Evolutionary conservation across 2,113 vertebrate species (phyloP).

Genomic region (Piprites chloris): DNA sequence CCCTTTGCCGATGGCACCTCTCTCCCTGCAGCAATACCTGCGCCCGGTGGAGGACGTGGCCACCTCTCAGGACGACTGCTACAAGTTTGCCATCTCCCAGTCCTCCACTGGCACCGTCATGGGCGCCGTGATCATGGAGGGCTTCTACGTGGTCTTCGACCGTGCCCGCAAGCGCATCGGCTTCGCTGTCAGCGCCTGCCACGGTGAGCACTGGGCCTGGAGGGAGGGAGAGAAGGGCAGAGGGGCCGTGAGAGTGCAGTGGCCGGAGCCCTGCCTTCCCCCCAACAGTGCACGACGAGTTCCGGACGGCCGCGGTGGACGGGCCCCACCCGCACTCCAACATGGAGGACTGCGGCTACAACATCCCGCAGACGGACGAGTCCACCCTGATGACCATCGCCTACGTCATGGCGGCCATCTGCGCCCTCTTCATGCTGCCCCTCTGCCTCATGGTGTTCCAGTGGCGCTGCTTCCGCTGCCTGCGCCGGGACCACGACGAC

Average conservation of each 20-base stretch:
- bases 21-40: conserved; percentile 88
- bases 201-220: conserved; percentile 75
- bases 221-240: not conserved
- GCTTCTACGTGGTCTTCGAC: conserved; percentile 96
- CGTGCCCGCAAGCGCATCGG: conserved; percentile 90
- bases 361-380: conserved; percentile 96
- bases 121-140: conserved; percentile 98
- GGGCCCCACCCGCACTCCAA: conserved; percentile 86
- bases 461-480: conserved; percentile 93
- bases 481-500: conserved; percentile 84
- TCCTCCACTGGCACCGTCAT: conserved; percentile 96
- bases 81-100: conserved; percentile 96
- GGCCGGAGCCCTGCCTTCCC: not conserved
- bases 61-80: conserved; percentile 94
- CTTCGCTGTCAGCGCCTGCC: conserved; percentile 94
- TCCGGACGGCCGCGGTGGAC: conserved; percentile 87
- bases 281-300: conserved; percentile 87
- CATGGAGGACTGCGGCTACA: conserved; percentile 98
- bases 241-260: accelerated
- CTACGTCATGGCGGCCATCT: conserved; percentile 98
- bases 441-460: conserved; percentile 98
- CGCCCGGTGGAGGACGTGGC: conserved; percentile 94
- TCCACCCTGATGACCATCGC: conserved; percentile 99
- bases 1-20: accelerated
- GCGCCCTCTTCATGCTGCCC: conserved; percentile 97